Evolutionary conservation across 2,888 invertebrate genomes (phyloP).

Genomic region (Drosophila greeni): DNA sequence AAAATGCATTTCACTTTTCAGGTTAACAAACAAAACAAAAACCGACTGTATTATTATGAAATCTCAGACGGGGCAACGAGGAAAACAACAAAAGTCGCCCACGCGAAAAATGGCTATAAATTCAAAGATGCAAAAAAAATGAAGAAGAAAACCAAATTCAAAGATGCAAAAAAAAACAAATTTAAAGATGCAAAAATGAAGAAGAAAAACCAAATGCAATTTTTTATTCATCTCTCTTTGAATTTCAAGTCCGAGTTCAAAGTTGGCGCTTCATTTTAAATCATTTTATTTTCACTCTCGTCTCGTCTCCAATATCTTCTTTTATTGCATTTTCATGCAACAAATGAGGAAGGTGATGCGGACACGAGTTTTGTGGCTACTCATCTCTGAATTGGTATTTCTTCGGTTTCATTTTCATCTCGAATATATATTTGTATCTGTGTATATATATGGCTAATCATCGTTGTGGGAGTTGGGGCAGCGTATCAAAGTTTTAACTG

Average conservation of each 20-base stretch:
- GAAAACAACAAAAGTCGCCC: constrained; percentile 50
- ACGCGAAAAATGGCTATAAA: constrained; percentile 53
- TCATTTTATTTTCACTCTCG: constrained; percentile 58
- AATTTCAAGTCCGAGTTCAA: constrained; percentile 64
- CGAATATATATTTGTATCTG: constrained; percentile 28
- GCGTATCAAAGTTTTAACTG: constrained; percentile 33
- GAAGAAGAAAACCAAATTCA: too few species aligned
- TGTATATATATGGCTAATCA: constrained; percentile 31
- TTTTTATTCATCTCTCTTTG: constrained; percentile 1
- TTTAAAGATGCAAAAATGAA: too few species aligned
- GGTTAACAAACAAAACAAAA: constrained; percentile 59
- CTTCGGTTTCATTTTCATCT: constrained; percentile 42
- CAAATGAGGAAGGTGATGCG: constrained; percentile 50
- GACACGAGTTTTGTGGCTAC: constrained; percentile 47
- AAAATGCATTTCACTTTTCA: constrained; percentile 69
- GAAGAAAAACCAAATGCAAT: constrained; percentile 18
- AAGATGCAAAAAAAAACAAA: constrained; percentile 36
- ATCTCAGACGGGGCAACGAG: constrained; percentile 39
- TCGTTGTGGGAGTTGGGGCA: constrained; percentile 26
- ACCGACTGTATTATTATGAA: constrained; percentile 66
- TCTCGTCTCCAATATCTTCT: constrained; percentile 19
- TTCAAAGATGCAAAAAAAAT: constrained; percentile 37
- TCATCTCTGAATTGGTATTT: constrained; percentile 38
- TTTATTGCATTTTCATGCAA: constrained; percentile 48
- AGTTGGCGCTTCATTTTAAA: constrained; percentile 64